phyloP scores from a whole-genome alignment of 2,113 vertebrate genomes.

The Parus major region DNA sequence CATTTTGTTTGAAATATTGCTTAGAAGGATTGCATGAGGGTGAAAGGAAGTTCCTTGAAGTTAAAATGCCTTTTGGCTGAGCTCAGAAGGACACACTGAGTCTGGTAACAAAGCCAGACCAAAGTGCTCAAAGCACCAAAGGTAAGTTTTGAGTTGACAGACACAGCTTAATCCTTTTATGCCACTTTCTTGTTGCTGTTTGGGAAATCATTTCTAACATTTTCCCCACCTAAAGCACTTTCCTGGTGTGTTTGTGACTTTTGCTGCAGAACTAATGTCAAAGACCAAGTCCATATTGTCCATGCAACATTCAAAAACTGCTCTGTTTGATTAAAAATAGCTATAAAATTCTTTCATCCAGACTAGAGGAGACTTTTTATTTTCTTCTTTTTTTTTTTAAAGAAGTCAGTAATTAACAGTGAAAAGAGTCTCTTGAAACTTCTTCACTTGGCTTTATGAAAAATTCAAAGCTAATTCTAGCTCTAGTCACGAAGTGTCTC shows the following conservation, averaged over 20 bases:
- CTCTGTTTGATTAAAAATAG: conserved; percentile 25
- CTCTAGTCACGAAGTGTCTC: conserved; percentile 17
- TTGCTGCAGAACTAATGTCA: not conserved
- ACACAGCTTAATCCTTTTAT: not conserved
- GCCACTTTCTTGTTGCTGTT: not conserved
- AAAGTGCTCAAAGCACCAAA: not conserved
- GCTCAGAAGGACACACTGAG: not conserved
- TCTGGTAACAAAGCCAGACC: not conserved
- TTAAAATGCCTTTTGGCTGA: not conserved
- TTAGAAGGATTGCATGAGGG: not conserved
- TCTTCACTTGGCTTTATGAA: conserved; percentile 29
- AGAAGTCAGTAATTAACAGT: conserved; percentile 13
- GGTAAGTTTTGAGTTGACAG: not conserved
- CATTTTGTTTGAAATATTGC: not conserved
- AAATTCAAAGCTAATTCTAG: conserved; percentile 40
- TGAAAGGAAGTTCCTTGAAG: not conserved
- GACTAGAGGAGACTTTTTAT: not conserved
- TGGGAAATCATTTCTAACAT: not conserved
- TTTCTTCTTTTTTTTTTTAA: not conserved
- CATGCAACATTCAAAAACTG: not conserved
- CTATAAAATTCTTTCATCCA: not conserved
- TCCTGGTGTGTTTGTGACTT: not conserved
- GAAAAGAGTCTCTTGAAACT: conserved; percentile 49
- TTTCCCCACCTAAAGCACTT: not conserved
- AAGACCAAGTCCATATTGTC: not conserved